These are phyloP conservation scores for Spermophilus dauricus DNA, from an alignment of 2,113 vertebrate species.

Conservation along the genomic window DNA sequence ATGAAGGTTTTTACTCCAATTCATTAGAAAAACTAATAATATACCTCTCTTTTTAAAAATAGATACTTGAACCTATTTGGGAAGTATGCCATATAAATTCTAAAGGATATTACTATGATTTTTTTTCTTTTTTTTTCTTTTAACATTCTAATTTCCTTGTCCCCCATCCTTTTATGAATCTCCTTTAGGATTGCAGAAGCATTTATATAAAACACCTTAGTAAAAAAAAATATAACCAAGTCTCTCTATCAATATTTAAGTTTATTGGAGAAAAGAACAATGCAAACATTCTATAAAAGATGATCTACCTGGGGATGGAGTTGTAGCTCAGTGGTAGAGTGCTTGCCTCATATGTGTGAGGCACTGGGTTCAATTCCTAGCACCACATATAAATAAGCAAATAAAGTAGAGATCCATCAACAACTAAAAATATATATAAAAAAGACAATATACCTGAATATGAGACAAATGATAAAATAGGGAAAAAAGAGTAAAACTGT, in stretches of 20 bases:
- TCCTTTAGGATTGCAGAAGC: neutral
- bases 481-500: neutral
- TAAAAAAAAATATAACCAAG: neutral
- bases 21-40: constrained; percentile 10
- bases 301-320: neutral
- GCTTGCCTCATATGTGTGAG: too few relatives aligned
- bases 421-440: too few relatives aligned
- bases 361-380: too few relatives aligned
- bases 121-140: constrained; percentile 35
- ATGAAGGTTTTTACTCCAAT: neutral
- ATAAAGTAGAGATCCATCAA: too few relatives aligned
- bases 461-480: neutral
- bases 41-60: neutral
- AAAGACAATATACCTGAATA: neutral
- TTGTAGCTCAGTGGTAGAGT: too few relatives aligned
- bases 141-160: neutral
- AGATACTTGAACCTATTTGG: neutral
- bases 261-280: neutral
- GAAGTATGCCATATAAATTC: neutral
- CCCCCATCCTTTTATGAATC: neutral
- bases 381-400: too few relatives aligned
- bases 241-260: neutral
- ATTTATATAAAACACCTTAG: neutral
- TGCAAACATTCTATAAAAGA: neutral
- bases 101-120: neutral